These are phyloP conservation scores for Acronicta leporina DNA, from an alignment of 2,888 invertebrate species.

Conservation along the genomic window DNA sequence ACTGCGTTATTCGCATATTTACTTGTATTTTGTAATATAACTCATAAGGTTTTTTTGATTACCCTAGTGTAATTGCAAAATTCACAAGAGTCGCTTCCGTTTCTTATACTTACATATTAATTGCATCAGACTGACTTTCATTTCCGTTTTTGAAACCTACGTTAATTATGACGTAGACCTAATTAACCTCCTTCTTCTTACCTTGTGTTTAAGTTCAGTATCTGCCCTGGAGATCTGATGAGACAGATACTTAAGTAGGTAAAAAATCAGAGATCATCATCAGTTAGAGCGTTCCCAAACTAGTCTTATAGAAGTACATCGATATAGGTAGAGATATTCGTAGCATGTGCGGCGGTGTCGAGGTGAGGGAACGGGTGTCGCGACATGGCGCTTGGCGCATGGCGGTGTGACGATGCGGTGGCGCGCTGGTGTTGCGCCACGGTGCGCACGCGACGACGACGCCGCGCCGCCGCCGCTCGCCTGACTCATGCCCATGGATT, in stretches of 20 bases:
- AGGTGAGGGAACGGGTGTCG: slow-evolving; percentile 27
- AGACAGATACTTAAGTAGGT: background rate
- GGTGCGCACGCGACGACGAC: slow-evolving; percentile 58
- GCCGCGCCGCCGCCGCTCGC: slow-evolving; percentile 64
- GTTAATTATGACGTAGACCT: too few relatives aligned
- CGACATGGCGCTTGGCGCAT: slow-evolving; percentile 3
- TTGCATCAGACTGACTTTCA: too few relatives aligned
- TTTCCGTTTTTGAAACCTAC: too few relatives aligned
- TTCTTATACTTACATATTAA: too few relatives aligned
- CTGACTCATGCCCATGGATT: slow-evolving; percentile 85
- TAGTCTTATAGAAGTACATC: background rate
- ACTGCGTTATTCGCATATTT: too few relatives aligned
- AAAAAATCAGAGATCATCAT: background rate
- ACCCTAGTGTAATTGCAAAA: too few relatives aligned
- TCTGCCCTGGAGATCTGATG: background rate
- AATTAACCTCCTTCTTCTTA: too few relatives aligned
- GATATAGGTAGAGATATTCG: background rate
- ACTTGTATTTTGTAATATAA: too few relatives aligned
- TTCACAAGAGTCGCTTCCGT: too few relatives aligned
- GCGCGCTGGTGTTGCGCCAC: slow-evolving; percentile 46
- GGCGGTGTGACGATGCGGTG: slow-evolving; percentile 16
- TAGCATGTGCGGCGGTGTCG: slow-evolving; percentile 4
- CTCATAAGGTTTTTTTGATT: too few relatives aligned
- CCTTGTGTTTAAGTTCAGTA: too few relatives aligned
- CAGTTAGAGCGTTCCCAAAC: background rate